Conservation (phyloP, 2,113 vertebrate species). For the Malurus alboscapulatus region DNA sequence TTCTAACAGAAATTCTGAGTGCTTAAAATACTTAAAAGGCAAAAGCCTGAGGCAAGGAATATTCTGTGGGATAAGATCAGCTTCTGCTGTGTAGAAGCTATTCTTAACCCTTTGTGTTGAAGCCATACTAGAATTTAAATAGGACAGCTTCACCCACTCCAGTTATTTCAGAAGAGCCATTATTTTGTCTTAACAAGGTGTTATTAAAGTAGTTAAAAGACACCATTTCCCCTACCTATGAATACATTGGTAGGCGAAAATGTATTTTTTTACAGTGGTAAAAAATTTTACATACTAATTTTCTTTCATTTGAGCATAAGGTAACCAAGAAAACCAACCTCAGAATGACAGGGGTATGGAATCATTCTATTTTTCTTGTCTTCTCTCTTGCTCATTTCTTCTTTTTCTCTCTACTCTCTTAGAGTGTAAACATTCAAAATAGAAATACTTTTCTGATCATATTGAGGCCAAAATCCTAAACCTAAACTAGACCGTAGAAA, state of each 20-base stretch:
- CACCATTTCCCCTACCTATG: neutral
- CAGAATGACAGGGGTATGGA: neutral
- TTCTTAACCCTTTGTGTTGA: neutral
- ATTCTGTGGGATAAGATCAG: neutral
- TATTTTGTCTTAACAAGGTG: neutral
- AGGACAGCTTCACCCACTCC: neutral
- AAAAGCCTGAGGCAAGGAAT: neutral
- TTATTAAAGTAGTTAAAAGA: neutral
- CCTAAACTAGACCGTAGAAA: neutral
- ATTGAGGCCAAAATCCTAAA: neutral
- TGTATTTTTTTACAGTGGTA: no score
- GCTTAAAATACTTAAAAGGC: neutral
- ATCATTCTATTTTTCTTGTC: neutral
- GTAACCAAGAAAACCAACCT: neutral
- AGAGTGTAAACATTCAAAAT: neutral
- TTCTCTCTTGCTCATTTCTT: neutral
- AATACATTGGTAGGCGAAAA: neutral
- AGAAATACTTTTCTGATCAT: neutral
- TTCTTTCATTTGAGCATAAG: neutral
- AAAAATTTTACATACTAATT: neutral
- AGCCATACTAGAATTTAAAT: neutral
- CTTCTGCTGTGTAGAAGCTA: neutral
- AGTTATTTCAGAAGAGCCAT: neutral
- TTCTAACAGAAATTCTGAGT: neutral
- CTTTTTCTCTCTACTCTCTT: neutral